phyloP scores from a whole-genome alignment of 2,888 invertebrate genomes.

The Noctua pronuba region DNA sequence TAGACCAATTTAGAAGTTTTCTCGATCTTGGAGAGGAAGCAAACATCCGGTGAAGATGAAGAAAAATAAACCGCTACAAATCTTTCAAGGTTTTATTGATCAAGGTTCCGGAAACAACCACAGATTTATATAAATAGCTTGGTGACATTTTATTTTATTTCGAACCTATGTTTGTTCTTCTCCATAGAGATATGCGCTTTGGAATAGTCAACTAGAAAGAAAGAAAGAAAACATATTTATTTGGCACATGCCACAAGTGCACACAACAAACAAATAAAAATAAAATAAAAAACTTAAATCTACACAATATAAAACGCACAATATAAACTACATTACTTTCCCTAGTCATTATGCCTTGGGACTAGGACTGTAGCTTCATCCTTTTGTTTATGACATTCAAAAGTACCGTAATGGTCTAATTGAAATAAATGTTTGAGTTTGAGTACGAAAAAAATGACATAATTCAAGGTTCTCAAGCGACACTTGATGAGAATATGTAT shows the following conservation, averaged over 20 bases:
- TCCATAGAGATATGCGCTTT: neutral
- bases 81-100: neutral
- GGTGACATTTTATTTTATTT: neutral
- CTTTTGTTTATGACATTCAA: neutral
- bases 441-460: neutral
- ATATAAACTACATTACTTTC: too few species aligned
- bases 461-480: neutral
- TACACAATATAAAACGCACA: too few species aligned
- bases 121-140: neutral
- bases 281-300: too few species aligned
- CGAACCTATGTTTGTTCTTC: too few species aligned
- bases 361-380: neutral
- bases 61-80: neutral
- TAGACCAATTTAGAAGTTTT: slow-evolving; percentile 29
- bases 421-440: neutral
- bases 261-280: too few species aligned
- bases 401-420: neutral
- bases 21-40: neutral
- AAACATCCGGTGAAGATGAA: slow-evolving; percentile 37
- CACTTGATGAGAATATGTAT: neutral
- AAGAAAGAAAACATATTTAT: too few species aligned
- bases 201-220: neutral
- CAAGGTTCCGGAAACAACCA: neutral
- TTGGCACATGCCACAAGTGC: too few species aligned
- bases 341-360: too few species aligned